Evolutionary conservation across 2,888 invertebrate species (phyloP).

Genomic region (Drosophila yooni): DNA sequence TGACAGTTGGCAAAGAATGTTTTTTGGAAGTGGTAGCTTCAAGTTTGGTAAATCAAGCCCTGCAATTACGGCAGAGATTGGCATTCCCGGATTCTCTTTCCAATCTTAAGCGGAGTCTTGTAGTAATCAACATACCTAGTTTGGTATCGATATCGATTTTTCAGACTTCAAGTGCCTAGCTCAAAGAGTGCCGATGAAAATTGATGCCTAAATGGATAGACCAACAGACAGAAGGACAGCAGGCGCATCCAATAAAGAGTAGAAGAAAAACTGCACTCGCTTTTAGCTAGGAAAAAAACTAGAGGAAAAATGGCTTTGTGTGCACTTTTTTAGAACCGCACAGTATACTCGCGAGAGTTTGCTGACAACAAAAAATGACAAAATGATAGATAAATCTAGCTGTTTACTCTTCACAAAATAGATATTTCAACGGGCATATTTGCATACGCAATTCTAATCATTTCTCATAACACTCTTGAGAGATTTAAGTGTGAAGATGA

Average conservation of each 20-base stretch:
- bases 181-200: no score
- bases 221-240: background rate
- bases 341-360: background rate
- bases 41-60: background rate
- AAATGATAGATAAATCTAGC: background rate
- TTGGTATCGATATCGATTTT: background rate
- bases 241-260: background rate
- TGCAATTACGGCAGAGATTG: background rate
- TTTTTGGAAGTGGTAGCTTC: background rate
- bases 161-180: background rate
- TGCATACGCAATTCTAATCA: background rate
- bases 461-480: background rate
- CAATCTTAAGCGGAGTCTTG: background rate
- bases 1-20: background rate
- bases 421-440: background rate
- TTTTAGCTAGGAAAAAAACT: background rate
- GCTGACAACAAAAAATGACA: background rate
- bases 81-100: background rate
- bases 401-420: background rate
- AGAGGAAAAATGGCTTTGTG: background rate
- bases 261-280: background rate
- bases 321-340: constrained; percentile 14
- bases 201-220: background rate
- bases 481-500: background rate
- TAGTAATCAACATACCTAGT: background rate